Conservation (phyloP, 2,888 invertebrate genomes). For the Brachyptera putata region DNA sequence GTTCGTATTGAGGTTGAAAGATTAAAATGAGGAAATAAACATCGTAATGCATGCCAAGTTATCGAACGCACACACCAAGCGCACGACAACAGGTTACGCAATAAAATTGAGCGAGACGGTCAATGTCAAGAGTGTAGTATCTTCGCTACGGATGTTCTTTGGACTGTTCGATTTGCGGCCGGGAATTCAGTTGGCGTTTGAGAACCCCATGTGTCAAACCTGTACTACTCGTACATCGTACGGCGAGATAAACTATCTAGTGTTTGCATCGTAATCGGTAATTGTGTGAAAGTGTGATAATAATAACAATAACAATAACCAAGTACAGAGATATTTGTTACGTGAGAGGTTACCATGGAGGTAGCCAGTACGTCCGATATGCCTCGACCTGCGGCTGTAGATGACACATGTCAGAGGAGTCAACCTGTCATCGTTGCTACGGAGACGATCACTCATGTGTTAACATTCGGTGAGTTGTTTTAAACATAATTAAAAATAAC, state of each 20-base stretch:
- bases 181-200: conserved; percentile 14
- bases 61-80: not conserved
- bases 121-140: not conserved
- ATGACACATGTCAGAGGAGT: no score
- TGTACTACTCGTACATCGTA: not conserved
- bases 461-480: conserved; percentile 49
- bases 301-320: no score
- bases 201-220: conserved; percentile 9
- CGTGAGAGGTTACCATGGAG: conserved; percentile 24
- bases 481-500: no score
- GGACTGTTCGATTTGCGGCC: conserved; percentile 16
- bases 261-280: no score
- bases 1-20: no score
- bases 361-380: conserved; percentile 27
- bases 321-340: not conserved
- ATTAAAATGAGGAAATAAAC: not conserved
- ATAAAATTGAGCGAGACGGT: no score
- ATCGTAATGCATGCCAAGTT: not conserved
- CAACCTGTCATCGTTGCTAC: conserved; percentile 27
- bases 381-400: conserved; percentile 11
- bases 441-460: conserved; percentile 52
- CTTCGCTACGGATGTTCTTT: not conserved
- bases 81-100: no score
- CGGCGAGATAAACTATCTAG: no score
- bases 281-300: no score